These are phyloP conservation scores for Colius striatus DNA, from an alignment of 2,113 vertebrate species.

Conservation along the genomic window DNA sequence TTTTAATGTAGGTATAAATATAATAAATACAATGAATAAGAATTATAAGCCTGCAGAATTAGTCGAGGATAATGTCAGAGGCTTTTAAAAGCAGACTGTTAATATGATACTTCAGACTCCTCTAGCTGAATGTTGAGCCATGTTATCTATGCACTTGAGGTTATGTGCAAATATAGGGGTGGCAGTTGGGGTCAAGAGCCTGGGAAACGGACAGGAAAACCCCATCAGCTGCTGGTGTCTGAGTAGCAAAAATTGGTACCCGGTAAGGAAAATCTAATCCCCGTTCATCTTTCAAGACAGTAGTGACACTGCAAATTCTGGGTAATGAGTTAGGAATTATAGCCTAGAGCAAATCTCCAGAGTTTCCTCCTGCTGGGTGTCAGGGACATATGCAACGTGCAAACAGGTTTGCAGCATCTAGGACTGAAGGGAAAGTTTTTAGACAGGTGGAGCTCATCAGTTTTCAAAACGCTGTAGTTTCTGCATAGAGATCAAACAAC, in stretches of 20 bases:
- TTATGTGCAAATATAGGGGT: neutral
- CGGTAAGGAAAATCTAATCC: neutral
- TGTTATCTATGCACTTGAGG: neutral
- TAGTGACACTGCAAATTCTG: neutral
- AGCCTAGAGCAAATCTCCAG: neutral
- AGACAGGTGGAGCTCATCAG: slow-evolving; percentile 27
- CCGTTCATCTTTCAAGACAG: neutral
- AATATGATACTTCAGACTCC: neutral
- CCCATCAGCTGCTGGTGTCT: neutral
- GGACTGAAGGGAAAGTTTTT: neutral
- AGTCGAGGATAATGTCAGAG: neutral
- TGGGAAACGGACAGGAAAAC: neutral
- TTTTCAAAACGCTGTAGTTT: neutral
- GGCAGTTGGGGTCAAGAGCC: neutral
- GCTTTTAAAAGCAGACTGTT: neutral
- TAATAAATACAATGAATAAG: neutral
- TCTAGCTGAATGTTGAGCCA: neutral
- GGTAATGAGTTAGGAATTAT: neutral
- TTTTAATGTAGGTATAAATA: neutral
- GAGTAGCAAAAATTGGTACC: neutral
- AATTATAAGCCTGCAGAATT: neutral
- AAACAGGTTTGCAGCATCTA: neutral
- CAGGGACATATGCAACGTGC: neutral
- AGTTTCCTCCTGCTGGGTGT: neutral
- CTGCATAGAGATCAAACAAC: slow-evolving; percentile 48